These are phyloP conservation scores for Gonocerus acuteangulatus DNA, from an alignment of 2,888 invertebrate species.

Conservation along the genomic window DNA sequence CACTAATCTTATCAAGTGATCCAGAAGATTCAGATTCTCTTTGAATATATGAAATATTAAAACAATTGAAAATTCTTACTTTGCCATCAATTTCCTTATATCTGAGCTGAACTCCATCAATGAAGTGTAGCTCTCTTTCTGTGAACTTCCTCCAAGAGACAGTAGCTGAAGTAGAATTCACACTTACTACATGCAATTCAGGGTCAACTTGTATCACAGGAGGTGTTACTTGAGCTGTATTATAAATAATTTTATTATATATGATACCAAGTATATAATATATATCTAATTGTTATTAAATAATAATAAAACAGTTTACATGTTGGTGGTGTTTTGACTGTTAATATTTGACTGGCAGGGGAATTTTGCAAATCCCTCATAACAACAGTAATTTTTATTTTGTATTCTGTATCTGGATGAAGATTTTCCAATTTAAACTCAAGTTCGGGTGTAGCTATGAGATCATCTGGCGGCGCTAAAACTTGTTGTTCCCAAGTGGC, in stretches of 20 bases:
- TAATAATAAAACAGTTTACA: conserved; percentile 28
- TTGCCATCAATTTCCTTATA: conserved; percentile 75
- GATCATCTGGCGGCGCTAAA: conserved; percentile 76
- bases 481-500: conserved; percentile 75
- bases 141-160: conserved; percentile 75
- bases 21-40: too few species aligned
- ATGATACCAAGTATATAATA: neutral
- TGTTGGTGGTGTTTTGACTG: conserved; percentile 59
- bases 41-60: too few species aligned
- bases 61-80: too few species aligned
- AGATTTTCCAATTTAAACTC: conserved; percentile 74
- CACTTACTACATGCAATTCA: conserved; percentile 61
- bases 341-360: conserved; percentile 68
- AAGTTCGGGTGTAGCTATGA: conserved; percentile 75
- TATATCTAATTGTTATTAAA: neutral
- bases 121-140: conserved; percentile 70
- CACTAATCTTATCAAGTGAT: too few species aligned
- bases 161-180: conserved; percentile 69
- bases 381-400: conserved; percentile 70
- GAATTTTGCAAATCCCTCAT: conserved; percentile 68
- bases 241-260: neutral
- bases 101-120: conserved; percentile 80
- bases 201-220: conserved; percentile 63
- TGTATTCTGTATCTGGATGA: conserved; percentile 71
- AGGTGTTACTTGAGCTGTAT: conserved; percentile 45